Evolutionary conservation across 2,888 invertebrate species (phyloP).

Genomic region (Caenorhabditis japonica): DNA sequence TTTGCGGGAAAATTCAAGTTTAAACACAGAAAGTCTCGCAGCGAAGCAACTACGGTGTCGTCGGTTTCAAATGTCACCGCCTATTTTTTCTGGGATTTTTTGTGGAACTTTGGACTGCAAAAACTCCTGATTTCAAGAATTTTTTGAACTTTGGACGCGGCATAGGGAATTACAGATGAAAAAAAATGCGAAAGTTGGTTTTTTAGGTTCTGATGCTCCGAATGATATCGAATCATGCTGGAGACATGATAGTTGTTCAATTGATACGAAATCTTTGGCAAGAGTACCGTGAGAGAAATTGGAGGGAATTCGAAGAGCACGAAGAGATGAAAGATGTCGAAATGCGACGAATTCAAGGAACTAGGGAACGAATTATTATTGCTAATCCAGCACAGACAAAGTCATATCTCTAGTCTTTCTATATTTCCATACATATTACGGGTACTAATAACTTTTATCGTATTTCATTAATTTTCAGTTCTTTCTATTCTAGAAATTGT

Average conservation of each 20-base stretch:
- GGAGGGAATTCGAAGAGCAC: constrained; percentile 73
- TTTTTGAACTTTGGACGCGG: too few relatives aligned
- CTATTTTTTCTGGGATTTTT: too few relatives aligned
- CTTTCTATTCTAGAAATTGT: neutral
- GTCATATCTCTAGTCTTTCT: constrained; percentile 27
- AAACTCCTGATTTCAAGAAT: too few relatives aligned
- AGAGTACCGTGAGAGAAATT: constrained; percentile 66
- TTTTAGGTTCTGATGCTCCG: constrained; percentile 74
- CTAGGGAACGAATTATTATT: constrained; percentile 31
- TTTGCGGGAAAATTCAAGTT: too few relatives aligned
- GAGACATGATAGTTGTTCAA: constrained; percentile 71
- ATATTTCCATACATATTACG: neutral
- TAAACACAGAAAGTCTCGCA: too few relatives aligned
- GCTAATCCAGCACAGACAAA: constrained; percentile 36
- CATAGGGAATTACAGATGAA: too few relatives aligned
- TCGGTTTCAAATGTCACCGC: too few relatives aligned
- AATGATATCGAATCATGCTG: constrained; percentile 76
- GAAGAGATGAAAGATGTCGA: constrained; percentile 65
- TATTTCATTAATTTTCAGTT: neutral
- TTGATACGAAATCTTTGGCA: constrained; percentile 60
- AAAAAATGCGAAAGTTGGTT: too few relatives aligned
- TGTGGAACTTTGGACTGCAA: too few relatives aligned
- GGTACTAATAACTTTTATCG: constrained; percentile 1
- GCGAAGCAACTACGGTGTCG: too few relatives aligned
- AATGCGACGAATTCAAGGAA: constrained; percentile 22